These are phyloP conservation scores for Globodera ellingtonae DNA, from an alignment of 1,140 invertebrate species.

Conservation along the genomic window DNA sequence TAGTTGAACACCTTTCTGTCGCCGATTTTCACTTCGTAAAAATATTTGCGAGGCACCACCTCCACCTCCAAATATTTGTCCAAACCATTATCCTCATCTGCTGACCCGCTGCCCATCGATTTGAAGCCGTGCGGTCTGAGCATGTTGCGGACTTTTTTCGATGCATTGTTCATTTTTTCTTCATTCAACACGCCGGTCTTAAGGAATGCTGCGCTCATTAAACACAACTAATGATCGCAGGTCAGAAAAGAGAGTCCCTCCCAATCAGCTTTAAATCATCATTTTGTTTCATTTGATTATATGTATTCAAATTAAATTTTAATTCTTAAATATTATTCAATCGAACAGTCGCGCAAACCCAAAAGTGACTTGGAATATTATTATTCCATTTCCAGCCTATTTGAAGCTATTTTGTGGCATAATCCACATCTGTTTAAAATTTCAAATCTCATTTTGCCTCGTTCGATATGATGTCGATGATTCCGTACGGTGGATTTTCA, in stretches of 20 bases:
- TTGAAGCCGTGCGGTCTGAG: background rate
- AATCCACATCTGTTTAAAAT: too few relatives aligned
- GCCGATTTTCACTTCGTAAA: conserved; percentile 1
- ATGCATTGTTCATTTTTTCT: background rate
- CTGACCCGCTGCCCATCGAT: background rate
- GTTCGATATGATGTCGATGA: background rate
- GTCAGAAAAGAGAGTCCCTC: too few relatives aligned
- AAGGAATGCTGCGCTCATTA: background rate
- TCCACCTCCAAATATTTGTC: background rate
- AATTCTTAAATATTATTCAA: too few relatives aligned
- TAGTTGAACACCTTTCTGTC: background rate
- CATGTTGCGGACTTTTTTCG: background rate
- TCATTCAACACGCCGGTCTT: background rate
- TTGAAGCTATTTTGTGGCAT: too few relatives aligned
- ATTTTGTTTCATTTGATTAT: too few relatives aligned
- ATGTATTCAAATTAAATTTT: too few relatives aligned
- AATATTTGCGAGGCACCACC: background rate
- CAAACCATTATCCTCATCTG: background rate
- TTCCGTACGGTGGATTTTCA: background rate
- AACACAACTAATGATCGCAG: too few relatives aligned
- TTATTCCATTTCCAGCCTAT: too few relatives aligned
- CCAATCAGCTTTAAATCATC: too few relatives aligned
- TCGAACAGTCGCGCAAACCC: too few relatives aligned
- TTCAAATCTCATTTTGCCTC: background rate
- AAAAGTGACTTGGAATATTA: too few relatives aligned